A percentile compares a stretch with the other conserved stretches of the same genome.
phyloP scores from a whole-genome alignment of 2,113 vertebrate species.

The Pterophyllum scalare region DNA sequence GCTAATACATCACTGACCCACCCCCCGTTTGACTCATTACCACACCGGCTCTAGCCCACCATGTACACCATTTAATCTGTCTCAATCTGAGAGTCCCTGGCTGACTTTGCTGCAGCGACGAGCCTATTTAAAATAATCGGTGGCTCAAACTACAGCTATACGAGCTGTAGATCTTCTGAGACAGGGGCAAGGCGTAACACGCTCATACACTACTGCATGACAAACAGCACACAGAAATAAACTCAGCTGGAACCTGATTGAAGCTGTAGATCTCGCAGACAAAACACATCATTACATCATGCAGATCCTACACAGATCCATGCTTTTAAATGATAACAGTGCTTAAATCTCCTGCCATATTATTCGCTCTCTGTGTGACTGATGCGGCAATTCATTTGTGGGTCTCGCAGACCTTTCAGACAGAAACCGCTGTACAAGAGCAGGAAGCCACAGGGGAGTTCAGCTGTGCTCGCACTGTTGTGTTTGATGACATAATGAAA shows the following conservation, averaged over 20 bases:
- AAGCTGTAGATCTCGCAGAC: not conserved
- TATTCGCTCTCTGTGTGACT: not conserved
- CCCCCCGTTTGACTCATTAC: conserved; percentile 20
- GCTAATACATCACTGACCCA: conserved; percentile 8
- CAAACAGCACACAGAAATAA: not conserved
- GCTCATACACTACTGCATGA: not conserved
- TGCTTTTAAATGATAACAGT: not conserved
- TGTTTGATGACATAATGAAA: not conserved
- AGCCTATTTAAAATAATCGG: conserved; percentile 14
- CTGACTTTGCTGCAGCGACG: not conserved
- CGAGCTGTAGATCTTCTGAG: not conserved
- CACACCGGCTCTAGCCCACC: not conserved
- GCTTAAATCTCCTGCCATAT: not conserved
- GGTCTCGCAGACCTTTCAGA: not conserved
- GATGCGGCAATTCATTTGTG: not conserved
- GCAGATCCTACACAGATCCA: not conserved
- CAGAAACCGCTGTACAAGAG: not conserved
- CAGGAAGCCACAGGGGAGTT: not conserved
- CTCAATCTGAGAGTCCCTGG: conserved; percentile 32
- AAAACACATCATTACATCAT: not conserved
- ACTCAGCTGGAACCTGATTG: not conserved
- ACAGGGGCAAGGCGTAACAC: not conserved
- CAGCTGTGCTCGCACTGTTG: rapidly evolving
- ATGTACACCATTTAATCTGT: conserved; percentile 35
- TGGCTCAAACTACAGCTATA: not conserved